Evolutionary conservation across 2,888 invertebrate species (phyloP).

Genomic region (Crepidodera aurea): DNA sequence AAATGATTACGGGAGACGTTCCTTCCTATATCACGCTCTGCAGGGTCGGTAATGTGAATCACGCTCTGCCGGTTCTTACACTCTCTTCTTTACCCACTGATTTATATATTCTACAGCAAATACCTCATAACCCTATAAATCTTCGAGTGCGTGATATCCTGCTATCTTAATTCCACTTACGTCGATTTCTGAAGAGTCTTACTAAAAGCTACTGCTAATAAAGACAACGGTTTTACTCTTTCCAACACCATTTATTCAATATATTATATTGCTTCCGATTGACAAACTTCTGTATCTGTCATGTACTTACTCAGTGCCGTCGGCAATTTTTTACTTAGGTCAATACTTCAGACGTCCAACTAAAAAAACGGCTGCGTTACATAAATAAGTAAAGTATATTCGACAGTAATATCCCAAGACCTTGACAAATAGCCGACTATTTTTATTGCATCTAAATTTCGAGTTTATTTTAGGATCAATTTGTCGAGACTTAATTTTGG

Average conservation of each 20-base stretch:
- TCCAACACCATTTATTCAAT: constrained; percentile 1
- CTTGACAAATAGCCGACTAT: no score
- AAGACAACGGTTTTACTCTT: constrained; percentile 7
- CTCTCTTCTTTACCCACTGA: constrained; percentile 56
- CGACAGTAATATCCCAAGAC: no score
- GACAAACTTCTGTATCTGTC: neutral
- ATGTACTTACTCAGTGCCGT: neutral
- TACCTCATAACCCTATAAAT: constrained; percentile 54
- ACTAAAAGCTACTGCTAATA: constrained; percentile 16
- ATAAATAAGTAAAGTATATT: no score
- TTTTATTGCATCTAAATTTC: no score
- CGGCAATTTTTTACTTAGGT: no score
- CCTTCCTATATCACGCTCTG: constrained; percentile 59
- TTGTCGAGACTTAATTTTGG: no score
- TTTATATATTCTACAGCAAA: constrained; percentile 58
- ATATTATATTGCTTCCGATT: neutral
- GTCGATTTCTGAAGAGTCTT: constrained; percentile 24
- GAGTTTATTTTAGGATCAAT: no score
- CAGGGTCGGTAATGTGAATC: constrained; percentile 60
- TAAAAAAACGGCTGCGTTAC: no score
- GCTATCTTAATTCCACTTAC: constrained; percentile 32
- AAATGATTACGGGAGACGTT: constrained; percentile 62
- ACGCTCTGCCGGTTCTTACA: constrained; percentile 60
- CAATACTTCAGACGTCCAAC: no score
- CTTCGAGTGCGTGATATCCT: constrained; percentile 41